Conservation (phyloP, 2,888 invertebrate genomes). For the Tholera decimalis region DNA sequence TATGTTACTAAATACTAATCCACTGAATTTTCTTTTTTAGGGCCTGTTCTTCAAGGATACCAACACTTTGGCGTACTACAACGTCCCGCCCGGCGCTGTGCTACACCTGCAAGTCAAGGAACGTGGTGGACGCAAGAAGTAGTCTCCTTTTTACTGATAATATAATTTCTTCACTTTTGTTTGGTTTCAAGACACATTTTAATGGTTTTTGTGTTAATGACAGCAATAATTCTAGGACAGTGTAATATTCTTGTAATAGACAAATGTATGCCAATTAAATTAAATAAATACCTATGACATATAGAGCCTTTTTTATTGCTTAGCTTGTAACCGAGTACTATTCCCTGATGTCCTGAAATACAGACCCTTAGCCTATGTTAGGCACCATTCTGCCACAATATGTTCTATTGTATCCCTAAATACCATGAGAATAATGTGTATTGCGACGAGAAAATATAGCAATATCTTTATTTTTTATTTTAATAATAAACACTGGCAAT, state of each 20-base stretch:
- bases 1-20: background rate
- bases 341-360: no score
- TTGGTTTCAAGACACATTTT: background rate
- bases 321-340: background rate
- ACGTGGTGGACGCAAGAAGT: slow-evolving; percentile 99
- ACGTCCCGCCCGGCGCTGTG: slow-evolving; percentile 96
- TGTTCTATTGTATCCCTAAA: no score
- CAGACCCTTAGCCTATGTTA: no score
- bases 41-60: slow-evolving; percentile 99
- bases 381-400: no score
- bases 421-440: no score
- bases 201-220: background rate
- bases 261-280: slow-evolving; percentile 15
- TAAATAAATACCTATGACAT: slow-evolving; percentile 38
- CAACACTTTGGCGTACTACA: slow-evolving; percentile 98
- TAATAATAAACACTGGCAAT: no score
- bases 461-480: no score
- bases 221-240: background rate
- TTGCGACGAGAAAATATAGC: no score
- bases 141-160: slow-evolving; percentile 67
- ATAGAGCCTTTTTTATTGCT: background rate
- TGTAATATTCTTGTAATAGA: slow-evolving; percentile 21
- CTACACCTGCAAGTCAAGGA: slow-evolving; percentile 98
- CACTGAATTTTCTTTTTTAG: slow-evolving; percentile 87
- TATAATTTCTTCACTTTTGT: background rate